Evolutionary conservation across 1,140 invertebrate genomes (phyloP).

Genomic region (Delia radicum): DNA sequence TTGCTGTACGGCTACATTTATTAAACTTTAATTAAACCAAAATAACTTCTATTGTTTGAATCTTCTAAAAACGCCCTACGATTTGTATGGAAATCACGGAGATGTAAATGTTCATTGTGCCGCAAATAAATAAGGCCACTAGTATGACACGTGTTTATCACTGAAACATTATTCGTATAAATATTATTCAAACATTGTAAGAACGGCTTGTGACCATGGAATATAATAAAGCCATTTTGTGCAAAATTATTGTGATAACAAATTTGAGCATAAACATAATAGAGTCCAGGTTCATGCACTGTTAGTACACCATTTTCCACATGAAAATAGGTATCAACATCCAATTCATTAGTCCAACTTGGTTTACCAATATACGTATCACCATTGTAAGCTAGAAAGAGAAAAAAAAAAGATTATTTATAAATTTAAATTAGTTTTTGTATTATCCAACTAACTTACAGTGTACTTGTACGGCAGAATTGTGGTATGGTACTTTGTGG

Average conservation of each 20-base stretch:
- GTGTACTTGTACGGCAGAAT: constrained; percentile 27
- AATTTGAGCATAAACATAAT: constrained; percentile 69
- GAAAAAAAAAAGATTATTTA: neutral
- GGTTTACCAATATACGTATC: constrained; percentile 48
- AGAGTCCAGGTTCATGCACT: constrained; percentile 63
- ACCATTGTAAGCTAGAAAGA: constrained; percentile 36
- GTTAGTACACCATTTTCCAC: constrained; percentile 58
- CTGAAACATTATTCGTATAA: constrained; percentile 61
- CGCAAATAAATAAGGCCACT: constrained; percentile 66
- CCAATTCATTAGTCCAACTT: constrained; percentile 30
- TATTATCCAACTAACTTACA: constrained; percentile 30
- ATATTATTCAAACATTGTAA: constrained; percentile 59
- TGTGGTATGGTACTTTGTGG: constrained; percentile 34
- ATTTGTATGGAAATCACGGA: constrained; percentile 68
- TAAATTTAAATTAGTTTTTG: neutral
- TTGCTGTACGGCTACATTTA: too few species aligned
- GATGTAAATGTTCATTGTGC: constrained; percentile 64
- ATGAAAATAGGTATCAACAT: constrained; percentile 37
- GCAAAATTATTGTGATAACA: constrained; percentile 68
- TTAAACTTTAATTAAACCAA: constrained; percentile 68
- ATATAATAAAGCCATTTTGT: constrained; percentile 64
- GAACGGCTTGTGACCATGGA: constrained; percentile 60
- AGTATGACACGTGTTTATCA: constrained; percentile 72
- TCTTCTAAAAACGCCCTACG: constrained; percentile 70
- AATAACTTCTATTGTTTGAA: constrained; percentile 70